Percentiles rank a stretch among this genome's conserved stretches.
Evolutionary conservation across 92 coral and sea anemone genomes (phyloP).

Genomic region (Paragorgia papillata): DNA sequence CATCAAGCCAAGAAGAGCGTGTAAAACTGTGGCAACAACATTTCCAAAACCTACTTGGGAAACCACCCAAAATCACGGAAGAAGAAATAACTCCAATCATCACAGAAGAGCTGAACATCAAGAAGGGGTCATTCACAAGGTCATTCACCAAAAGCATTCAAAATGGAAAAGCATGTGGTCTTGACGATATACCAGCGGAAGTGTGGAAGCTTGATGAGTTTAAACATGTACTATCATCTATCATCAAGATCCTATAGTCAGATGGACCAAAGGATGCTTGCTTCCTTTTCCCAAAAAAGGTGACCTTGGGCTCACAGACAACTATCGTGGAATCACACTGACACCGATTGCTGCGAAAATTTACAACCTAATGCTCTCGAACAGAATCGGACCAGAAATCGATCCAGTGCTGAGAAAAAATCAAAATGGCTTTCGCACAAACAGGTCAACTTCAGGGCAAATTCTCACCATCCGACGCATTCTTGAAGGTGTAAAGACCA

Average conservation of each 20-base stretch:
- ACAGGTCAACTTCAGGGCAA: background rate
- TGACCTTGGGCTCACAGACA: conserved; percentile 35
- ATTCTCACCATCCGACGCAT: conserved; percentile 1
- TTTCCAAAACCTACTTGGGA: conserved; percentile 55
- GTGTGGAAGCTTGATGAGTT: conserved; percentile 56
- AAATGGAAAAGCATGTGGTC: conserved; percentile 24
- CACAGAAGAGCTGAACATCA: conserved; percentile 33
- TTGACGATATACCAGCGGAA: conserved; percentile 50
- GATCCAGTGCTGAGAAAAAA: background rate
- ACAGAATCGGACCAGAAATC: conserved; percentile 10
- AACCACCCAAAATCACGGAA: conserved; percentile 37
- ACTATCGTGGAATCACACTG: conserved; percentile 53
- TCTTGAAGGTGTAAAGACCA: conserved; percentile 7
- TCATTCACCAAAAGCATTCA: conserved; percentile 6
- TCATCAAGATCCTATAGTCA: conserved; percentile 47
- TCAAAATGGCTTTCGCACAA: conserved; percentile 17
- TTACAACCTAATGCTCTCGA: conserved; percentile 54
- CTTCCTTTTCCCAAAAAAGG: conserved; percentile 52
- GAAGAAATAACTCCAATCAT: conserved; percentile 28
- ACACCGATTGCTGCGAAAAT: conserved; percentile 48
- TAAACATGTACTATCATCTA: conserved; percentile 42
- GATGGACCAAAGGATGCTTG: background rate
- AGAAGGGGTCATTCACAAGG: conserved; percentile 25
- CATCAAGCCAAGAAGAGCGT: conserved; percentile 22
- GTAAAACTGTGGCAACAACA: conserved; percentile 33